Conservation (phyloP, 2,797 vertebrate species). For the Phyllotis vaccarum region DNA sequence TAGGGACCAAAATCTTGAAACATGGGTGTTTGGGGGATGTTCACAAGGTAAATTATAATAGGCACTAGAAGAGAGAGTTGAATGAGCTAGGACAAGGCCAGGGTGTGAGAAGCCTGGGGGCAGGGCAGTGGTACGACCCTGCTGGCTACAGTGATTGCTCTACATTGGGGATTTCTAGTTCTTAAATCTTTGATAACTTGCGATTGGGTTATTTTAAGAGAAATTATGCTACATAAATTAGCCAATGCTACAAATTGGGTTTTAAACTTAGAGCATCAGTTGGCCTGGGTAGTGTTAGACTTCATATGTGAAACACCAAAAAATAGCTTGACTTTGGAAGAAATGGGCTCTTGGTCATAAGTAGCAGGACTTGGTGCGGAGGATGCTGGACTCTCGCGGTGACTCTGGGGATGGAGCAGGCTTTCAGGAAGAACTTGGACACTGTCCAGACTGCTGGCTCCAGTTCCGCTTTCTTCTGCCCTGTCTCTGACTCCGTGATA, state of each 20-base stretch:
- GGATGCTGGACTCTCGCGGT: neutral
- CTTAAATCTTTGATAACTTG: neutral
- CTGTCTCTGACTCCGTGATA: neutral
- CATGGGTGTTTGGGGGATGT: neutral
- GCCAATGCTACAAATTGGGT: neutral
- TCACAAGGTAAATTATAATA: too few relatives aligned
- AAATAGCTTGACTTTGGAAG: neutral
- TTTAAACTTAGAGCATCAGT: too few relatives aligned
- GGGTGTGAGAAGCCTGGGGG: neutral
- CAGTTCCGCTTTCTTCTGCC: neutral
- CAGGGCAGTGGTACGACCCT: accelerated
- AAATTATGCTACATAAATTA: neutral
- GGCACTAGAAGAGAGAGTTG: neutral
- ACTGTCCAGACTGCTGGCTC: neutral
- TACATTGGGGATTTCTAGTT: neutral
- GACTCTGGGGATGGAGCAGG: neutral
- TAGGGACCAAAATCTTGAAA: neutral
- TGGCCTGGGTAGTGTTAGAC: neutral
- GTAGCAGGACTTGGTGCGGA: neutral
- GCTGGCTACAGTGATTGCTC: neutral
- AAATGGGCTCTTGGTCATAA: neutral
- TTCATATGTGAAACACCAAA: neutral
- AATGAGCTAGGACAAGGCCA: neutral
- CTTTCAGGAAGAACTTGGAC: neutral
- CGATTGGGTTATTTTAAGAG: neutral